Evolutionary conservation across 2,797 vertebrate genomes (phyloP).

Genomic region (Paedocypris micromegethes): DNA sequence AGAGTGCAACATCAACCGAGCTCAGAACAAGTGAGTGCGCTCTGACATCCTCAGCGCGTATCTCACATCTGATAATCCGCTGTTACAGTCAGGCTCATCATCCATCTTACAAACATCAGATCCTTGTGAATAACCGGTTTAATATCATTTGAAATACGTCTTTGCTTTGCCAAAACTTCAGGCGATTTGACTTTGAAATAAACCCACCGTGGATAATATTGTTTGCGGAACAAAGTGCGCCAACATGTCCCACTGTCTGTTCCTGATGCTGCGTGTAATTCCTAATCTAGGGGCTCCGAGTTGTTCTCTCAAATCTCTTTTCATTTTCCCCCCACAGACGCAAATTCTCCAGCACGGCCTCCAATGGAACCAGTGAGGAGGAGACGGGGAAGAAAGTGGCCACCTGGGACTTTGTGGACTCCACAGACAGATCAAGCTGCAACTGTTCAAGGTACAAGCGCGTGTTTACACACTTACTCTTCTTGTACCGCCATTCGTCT

Average conservation of each 20-base stretch:
- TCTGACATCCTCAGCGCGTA: slow-evolving; percentile 5
- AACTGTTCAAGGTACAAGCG: slow-evolving; percentile 84
- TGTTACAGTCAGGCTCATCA: not conserved
- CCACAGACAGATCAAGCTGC: slow-evolving; percentile 86
- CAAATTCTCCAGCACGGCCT: slow-evolving; percentile 84
- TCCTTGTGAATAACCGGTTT: not conserved
- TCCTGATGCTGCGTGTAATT: not conserved
- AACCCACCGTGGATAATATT: not conserved
- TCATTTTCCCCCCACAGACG: slow-evolving; percentile 61
- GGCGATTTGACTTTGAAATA: not conserved
- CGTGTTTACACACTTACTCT: slow-evolving; percentile 3
- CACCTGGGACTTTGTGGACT: slow-evolving; percentile 93
- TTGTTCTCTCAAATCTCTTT: slow-evolving; percentile 1
- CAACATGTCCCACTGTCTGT: not conserved
- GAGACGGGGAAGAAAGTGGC: slow-evolving; percentile 77
- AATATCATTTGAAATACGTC: no score
- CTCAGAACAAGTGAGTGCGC: slow-evolving; percentile 88
- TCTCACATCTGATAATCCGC: slow-evolving; percentile 4
- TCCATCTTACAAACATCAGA: slow-evolving; percentile 2
- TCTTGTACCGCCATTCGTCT: slow-evolving; percentile 8
- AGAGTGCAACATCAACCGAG: slow-evolving; percentile 96
- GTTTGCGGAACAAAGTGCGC: not conserved
- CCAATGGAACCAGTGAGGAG: slow-evolving; percentile 82
- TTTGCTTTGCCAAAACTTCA: not conserved
- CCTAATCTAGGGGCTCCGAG: not conserved